Evolutionary conservation across 1,140 invertebrate genomes (phyloP), one percentile per base, ranked within the genome.

Genomic region (Homarus americanus): DNA sequence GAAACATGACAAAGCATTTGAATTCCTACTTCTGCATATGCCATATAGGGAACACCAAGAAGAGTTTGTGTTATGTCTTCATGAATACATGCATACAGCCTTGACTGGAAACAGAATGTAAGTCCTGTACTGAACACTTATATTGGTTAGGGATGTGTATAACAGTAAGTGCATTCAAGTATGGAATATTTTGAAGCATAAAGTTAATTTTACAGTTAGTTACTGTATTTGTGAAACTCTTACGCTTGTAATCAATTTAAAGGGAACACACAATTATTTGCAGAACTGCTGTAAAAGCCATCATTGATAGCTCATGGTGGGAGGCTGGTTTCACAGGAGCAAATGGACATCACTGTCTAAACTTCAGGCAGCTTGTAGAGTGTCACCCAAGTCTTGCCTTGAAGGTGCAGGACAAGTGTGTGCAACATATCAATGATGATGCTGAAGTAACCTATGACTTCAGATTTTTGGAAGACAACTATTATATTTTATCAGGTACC

Each of bases 231-330:
- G 53, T 24, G 20, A 7, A 28, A 24, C 53, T 34, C 34, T 28
- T 49, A 34, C 53, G n/a, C 17, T n/a, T 82, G 49, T 63, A 34
- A 75, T 38, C 53, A 63, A 63, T 24, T 15, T 24, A 12, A 63
- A 63, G n/a, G n/a, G n/a, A n/a, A n/a, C n/a, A n/a, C n/a, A 0
- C 24, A n/a, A 40, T 40, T 41, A n/a, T 69, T 24, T 24, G 36
- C 85, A 87, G 85, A 28, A 78, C 44, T 15, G 41, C 34, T 28
- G 53, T 79, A 24, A 53, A 87, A 63, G 85, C 85, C 41, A 87
- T 87, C 53, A 76, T 87, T 75, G 85, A 79, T 32, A 87, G 85
- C n/a, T 49, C 49, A 10, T 87, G 85, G 85, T 87, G 85, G 85
- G 28, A 87, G 66, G 73, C 85, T 38, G 85, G 85, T 2, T 78